Conservation (phyloP, 92 coral and sea anemone species). For the Parazoanthus darwini region DNA sequence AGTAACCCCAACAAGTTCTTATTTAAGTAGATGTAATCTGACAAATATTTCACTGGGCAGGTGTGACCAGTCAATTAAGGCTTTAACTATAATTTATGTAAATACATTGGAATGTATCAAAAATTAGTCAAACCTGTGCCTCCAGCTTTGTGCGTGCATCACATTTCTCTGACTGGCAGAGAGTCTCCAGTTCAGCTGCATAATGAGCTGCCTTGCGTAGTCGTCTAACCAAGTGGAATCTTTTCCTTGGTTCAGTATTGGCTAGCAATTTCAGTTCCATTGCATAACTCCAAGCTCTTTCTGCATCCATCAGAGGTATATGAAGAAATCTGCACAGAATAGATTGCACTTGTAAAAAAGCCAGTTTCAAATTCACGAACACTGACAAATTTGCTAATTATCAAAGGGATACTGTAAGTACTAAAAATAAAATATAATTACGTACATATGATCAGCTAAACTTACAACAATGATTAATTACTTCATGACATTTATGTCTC, state of each 20-base stretch:
- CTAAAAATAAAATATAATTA: no score
- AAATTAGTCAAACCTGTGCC: conserved; percentile 72
- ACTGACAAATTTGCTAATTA: no score
- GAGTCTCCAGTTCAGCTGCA: conserved; percentile 79
- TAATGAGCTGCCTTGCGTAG: conserved; percentile 91
- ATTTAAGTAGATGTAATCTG: no score
- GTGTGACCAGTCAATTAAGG: no score
- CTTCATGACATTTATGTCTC: no score
- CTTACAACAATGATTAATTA: no score
- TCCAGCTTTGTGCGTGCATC: conserved; percentile 91
- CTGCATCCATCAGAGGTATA: conserved; percentile 96
- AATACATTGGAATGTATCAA: no score
- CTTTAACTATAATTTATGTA: no score
- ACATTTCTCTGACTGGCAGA: conserved; percentile 82
- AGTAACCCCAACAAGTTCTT: no score
- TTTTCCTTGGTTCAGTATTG: conserved; percentile 92
- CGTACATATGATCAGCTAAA: no score
- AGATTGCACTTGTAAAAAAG: neutral
- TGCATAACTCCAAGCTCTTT: conserved; percentile 99
- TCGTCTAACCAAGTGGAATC: conserved; percentile 89
- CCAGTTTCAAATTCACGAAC: neutral
- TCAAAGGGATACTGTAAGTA: no score
- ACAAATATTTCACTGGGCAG: no score
- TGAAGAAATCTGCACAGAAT: conserved; percentile 78
- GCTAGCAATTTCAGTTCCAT: conserved; percentile 98